These are phyloP conservation scores for Procambarus clarkii DNA, from an alignment of 1,140 invertebrate species.

Conservation along the genomic window DNA sequence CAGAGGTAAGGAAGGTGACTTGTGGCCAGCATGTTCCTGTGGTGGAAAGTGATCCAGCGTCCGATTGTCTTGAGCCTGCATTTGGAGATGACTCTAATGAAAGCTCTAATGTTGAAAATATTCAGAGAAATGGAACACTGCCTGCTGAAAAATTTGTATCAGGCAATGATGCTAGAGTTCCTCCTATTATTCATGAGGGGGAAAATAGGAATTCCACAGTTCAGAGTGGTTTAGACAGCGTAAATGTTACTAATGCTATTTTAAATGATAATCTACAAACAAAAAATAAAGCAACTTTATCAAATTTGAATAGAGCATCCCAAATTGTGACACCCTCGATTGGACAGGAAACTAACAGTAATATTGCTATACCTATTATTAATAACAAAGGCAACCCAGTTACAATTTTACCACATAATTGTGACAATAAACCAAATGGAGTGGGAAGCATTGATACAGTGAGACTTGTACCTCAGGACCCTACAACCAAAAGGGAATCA, in stretches of 20 bases:
- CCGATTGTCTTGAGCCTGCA: background rate
- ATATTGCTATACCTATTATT: background rate
- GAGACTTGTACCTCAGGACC: constrained; percentile 4
- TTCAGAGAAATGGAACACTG: background rate
- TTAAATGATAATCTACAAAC: background rate
- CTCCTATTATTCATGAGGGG: background rate
- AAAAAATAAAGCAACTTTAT: background rate
- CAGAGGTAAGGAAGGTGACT: constrained; percentile 14
- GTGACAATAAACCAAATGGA: background rate
- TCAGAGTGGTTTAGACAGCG: background rate
- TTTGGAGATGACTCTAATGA: background rate
- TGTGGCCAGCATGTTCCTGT: constrained; percentile 25
- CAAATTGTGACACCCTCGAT: constrained; percentile 14
- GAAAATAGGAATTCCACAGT: background rate
- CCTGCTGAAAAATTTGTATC: background rate
- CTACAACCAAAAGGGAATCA: background rate
- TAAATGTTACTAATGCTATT: background rate
- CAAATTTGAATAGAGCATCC: constrained; percentile 15
- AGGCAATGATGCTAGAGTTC: background rate
- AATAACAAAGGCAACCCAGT: constrained; percentile 5
- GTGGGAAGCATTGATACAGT: background rate
- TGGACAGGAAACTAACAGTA: constrained; percentile 43
- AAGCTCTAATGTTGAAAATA: background rate
- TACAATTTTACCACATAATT: background rate
- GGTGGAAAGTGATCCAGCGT: background rate